phyloP scores from a whole-genome alignment of 2,113 vertebrate genomes.

The Aptenodytes forsteri region DNA sequence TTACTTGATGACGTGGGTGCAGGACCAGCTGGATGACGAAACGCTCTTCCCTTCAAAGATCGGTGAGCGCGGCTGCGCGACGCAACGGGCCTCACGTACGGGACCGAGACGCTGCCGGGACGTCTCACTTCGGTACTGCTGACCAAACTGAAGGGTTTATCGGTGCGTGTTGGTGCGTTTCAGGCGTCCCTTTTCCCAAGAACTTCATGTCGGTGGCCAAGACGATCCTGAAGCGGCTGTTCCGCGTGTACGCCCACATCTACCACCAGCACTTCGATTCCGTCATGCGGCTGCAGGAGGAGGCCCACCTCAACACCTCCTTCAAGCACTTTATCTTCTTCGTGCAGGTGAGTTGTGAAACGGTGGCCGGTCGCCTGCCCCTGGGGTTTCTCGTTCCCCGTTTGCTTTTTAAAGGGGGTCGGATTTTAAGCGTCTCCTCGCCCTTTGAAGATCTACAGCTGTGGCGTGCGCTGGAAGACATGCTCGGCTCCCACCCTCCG shows the following conservation, averaged over 20 bases:
- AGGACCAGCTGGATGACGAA: slow-evolving; percentile 97
- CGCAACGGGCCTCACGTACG: rapidly evolving
- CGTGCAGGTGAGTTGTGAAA: slow-evolving; percentile 82
- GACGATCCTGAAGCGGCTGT: slow-evolving; percentile 94
- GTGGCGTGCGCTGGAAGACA: rapidly evolving
- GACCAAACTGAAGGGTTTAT: rapidly evolving
- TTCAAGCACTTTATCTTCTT: slow-evolving; percentile 99
- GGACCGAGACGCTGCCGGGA: rapidly evolving
- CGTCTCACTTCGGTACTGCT: rapidly evolving
- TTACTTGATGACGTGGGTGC: slow-evolving; percentile 98
- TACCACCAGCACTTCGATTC: slow-evolving; percentile 98
- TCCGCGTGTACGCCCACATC: slow-evolving; percentile 95
- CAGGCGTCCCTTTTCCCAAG: slow-evolving; percentile 78
- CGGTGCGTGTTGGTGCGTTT: rapidly evolving
- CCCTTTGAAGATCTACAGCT: neutral
- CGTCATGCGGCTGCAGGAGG: slow-evolving; percentile 95
- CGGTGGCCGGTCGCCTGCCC: rapidly evolving
- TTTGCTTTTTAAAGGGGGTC: neutral
- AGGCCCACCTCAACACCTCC: slow-evolving; percentile 97
- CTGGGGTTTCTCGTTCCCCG: rapidly evolving
- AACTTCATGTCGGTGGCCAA: slow-evolving; percentile 98
- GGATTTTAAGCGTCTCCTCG: rapidly evolving
- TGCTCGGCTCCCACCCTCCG: rapidly evolving
- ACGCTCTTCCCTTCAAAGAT: slow-evolving; percentile 98
- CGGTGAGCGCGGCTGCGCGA: slow-evolving; percentile 66